Evolutionary conservation across 2,888 invertebrate species (phyloP), one percentile per base, ranked within the genome.

Genomic region (Morpho deidamia): DNA sequence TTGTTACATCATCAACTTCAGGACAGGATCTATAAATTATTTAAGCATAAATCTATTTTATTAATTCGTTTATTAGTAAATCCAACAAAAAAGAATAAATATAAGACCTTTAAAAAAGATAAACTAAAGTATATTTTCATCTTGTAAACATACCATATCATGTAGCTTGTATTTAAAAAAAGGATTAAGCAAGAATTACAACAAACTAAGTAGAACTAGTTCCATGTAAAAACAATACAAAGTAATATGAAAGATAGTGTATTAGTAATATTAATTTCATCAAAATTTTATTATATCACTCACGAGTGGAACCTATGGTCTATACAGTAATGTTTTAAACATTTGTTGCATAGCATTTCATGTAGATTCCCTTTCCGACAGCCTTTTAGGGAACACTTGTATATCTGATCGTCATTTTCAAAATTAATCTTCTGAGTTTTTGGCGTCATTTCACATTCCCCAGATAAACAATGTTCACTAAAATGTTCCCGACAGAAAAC

Each of bases 401-500:
- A 91, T 63, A 91, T 77, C 59, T 79, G 73, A 47, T 84, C 83
- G 54, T 82, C 80, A 64, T 68, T 79, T 68, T 79, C 76, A 23
- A 23, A 23, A 23, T 23, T 23, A 5, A 23, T 23, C 23, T 23
- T 23, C 23, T 23, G 23, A 23, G 23, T 79, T 69, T 80, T 74
- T 39, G 84, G 85, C 44, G 84, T 81, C 61, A 84, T 63, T 45
- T 78, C 76, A 49, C 90, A 90, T 12, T 73, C 68, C 55, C 94
- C 94, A 3, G 85, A 78, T 52, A 91, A 89, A 33, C 90, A 84
- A 59, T 91, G 91, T 1, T 81, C 72, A 38, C 87, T 85, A 68
- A 92, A 93, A 79, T 95, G 95, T 38, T 92, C 90, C 46, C 93
- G 91, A 71, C 95, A 95, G 72, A 92, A 95, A 11, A 90, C 78